These are phyloP conservation scores for Platynereis dumerilii DNA, from an alignment of 2,888 invertebrate species.

Conservation along the genomic window DNA sequence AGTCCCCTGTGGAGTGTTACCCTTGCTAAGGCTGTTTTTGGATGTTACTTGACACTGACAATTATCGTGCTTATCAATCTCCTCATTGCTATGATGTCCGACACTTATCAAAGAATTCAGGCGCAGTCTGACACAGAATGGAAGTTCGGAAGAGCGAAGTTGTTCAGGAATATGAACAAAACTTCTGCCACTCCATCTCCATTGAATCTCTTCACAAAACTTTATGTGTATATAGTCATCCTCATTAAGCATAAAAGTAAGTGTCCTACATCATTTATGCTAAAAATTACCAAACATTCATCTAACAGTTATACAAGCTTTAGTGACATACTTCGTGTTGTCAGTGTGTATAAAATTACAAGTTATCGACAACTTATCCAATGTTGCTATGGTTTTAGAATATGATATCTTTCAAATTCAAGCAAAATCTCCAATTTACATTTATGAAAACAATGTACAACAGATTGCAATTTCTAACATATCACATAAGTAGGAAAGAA, in stretches of 20 bases:
- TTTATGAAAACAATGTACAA: not conserved
- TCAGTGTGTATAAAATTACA: no score
- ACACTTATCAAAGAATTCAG: conserved; percentile 99
- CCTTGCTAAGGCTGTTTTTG: conserved; percentile 75
- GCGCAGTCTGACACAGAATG: conserved; percentile 99
- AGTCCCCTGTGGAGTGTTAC: conserved; percentile 64
- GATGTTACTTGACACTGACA: conserved; percentile 96
- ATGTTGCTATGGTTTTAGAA: no score
- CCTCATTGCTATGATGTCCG: conserved; percentile 99
- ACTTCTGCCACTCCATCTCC: conserved; percentile 98
- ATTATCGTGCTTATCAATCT: conserved; percentile 98
- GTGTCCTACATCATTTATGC: not conserved
- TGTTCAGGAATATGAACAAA: conserved; percentile 97
- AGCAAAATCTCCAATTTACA: not conserved
- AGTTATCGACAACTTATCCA: no score
- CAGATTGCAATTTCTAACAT: no score
- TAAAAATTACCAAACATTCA: not conserved
- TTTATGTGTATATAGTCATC: conserved; percentile 58
- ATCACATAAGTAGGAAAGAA: no score
- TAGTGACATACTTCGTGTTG: no score
- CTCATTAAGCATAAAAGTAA: conserved; percentile 51
- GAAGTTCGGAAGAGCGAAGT: conserved; percentile 98
- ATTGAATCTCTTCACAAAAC: conserved; percentile 89
- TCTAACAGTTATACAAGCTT: not conserved
- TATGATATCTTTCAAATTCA: no score